Evolutionary conservation across 53 echinoderm and acorn worm genomes (phyloP).

Genomic region (Hippasteria phrygiana): DNA sequence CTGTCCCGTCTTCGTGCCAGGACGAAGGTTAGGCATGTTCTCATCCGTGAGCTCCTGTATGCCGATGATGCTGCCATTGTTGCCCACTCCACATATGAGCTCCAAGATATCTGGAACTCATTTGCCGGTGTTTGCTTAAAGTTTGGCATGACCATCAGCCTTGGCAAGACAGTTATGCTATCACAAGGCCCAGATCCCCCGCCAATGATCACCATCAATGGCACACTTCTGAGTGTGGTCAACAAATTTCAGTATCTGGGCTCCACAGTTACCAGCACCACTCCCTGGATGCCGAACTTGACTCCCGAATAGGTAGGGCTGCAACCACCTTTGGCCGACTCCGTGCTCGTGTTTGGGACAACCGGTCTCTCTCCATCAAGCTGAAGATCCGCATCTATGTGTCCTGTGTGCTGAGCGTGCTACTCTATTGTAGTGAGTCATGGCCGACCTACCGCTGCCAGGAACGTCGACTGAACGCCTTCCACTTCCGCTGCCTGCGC

Average conservation of each 20-base stretch:
- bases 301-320: constrained; percentile 26
- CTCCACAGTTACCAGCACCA: constrained; percentile 16
- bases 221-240: neutral
- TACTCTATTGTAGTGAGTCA: neutral
- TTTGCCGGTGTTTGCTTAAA: neutral
- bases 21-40: neutral
- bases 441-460: constrained; percentile 13
- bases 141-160: neutral
- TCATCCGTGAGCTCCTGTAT: constrained; percentile 3
- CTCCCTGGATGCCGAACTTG: constrained; percentile 30
- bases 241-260: neutral
- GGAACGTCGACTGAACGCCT: constrained; percentile 23
- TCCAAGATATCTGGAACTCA: neutral
- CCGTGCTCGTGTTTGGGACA: neutral
- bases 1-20: neutral
- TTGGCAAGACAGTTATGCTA: constrained; percentile 7
- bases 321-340: constrained; percentile 53
- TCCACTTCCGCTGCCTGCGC: too few relatives aligned
- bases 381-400: neutral
- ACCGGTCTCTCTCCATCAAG: constrained; percentile 26
- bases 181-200: neutral
- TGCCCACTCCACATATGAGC: constrained; percentile 1
- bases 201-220: constrained; percentile 7
- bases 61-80: constrained; percentile 14
- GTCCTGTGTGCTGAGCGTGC: constrained; percentile 3